These are phyloP conservation scores for Triplophysa siluroides DNA, from an alignment of 2,113 vertebrate species.

Conservation along the genomic window DNA sequence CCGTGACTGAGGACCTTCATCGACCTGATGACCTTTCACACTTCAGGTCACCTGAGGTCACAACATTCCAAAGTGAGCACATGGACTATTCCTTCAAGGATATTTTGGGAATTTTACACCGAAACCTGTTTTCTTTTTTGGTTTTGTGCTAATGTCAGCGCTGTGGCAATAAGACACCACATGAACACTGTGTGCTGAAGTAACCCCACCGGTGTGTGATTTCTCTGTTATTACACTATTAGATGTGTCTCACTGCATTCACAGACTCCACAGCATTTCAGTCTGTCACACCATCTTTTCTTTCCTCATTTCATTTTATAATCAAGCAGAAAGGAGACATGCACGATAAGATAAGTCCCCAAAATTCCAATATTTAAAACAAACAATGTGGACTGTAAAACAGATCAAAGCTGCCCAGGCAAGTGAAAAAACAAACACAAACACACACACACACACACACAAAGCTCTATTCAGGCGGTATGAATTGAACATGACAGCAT, in stretches of 20 bases:
- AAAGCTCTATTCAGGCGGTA: conserved; percentile 17
- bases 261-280: not conserved
- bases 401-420: not conserved
- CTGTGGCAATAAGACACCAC: conserved; percentile 11
- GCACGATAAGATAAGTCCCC: not conserved
- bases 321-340: not conserved
- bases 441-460: not conserved
- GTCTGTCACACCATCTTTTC: not conserved
- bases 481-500: not conserved
- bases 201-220: not conserved
- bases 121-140: not conserved
- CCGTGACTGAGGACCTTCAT: not conserved
- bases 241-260: conserved; percentile 10
- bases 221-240: conserved; percentile 30
- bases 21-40: not conserved
- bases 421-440: not conserved
- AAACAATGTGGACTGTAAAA: not conserved
- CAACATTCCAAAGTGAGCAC: not conserved
- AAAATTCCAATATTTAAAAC: not conserved
- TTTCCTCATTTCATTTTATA: not conserved
- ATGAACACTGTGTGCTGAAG: not conserved
- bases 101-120: not conserved
- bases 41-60: not conserved
- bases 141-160: not conserved
- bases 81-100: conserved; percentile 12